These are phyloP conservation scores for Riptortus pedestris DNA, from an alignment of 1,140 invertebrate genomes.

Conservation along the genomic window DNA sequence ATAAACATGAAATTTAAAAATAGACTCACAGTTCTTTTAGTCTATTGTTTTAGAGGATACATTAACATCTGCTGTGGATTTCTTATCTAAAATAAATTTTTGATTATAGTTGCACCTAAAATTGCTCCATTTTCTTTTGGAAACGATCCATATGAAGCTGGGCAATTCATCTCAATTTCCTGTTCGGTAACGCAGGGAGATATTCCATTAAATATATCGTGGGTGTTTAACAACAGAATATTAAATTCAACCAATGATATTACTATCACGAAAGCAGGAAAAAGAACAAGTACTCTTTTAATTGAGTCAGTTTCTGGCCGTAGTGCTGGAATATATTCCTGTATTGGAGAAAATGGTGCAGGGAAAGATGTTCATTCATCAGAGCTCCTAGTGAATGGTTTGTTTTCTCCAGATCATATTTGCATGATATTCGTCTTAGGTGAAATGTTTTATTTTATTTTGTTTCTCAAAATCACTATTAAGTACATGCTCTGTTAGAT, in stretches of 20 bases:
- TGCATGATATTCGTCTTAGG: conserved; percentile 35
- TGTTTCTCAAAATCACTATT: too few species aligned
- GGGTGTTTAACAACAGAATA: conserved; percentile 47
- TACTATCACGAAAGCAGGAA: conserved; percentile 51
- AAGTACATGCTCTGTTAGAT: too few species aligned
- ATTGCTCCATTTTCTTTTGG: conserved; percentile 52
- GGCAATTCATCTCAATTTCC: conserved; percentile 41
- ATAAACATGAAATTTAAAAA: too few species aligned
- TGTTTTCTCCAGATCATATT: conserved; percentile 43
- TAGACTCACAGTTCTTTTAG: too few species aligned
- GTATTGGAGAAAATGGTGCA: conserved; percentile 54
- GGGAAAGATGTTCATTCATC: conserved; percentile 40
- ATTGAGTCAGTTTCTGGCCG: conserved; percentile 41
- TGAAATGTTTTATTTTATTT: neutral
- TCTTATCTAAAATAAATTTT: too few species aligned
- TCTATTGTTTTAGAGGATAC: too few species aligned
- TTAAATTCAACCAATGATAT: conserved; percentile 40
- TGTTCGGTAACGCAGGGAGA: conserved; percentile 66
- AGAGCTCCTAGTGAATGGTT: conserved; percentile 32
- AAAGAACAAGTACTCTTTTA: conserved; percentile 43
- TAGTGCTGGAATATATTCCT: conserved; percentile 52
- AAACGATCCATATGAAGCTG: conserved; percentile 41
- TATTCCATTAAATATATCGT: conserved; percentile 53
- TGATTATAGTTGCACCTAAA: conserved; percentile 46
- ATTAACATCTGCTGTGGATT: too few species aligned